Evolutionary conservation across 2,797 vertebrate species (phyloP), one percentile per base, ranked within the genome.

Genomic region (Capromys pilorides): DNA sequence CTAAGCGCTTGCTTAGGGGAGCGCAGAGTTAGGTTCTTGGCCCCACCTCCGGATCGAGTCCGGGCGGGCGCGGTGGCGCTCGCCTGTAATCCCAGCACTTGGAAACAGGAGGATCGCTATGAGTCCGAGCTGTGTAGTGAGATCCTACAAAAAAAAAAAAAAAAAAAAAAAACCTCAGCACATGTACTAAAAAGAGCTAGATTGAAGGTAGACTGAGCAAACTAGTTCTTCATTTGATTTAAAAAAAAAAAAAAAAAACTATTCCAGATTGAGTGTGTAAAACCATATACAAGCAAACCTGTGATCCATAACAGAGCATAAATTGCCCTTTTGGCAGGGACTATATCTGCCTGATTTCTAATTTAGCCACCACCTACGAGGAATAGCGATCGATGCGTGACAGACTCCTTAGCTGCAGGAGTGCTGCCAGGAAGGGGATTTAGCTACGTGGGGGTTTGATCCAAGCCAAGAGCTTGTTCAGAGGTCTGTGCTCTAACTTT

Each of bases 181-280:
- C n/a, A n/a, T 33, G 16, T 67, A 67, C 31, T 18, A 16, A 67
- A n/a, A 85, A 61, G 87, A 77, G n/a, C 80, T 73, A 71, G 33
- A 54, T 85, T 49, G 80, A 54, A n/a, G n/a, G n/a, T n/a, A n/a
- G n/a, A n/a, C n/a, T n/a, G n/a, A n/a, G 57, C 21, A 93, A 93
- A 41, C 13, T 92, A 79, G 80, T 90, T 94, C 36, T 83, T 95
- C 81, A 94, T 14, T 14, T 39, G 4, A 19, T 69, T 45, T 12
- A 2, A 22, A 73, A 88, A 86, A 2, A 22, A 66, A 88, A 89
- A 64, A 57, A 22, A 73, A 88, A 89, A 75, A 51, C 41, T 66
- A 36, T 66, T 83, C 51, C 36, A 75, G 51, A 14, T 90, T 90
- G 66, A 59, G 62, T 82, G 24, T 61, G 39, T 51, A 77, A 79